Base-by-base conservation (phyloP, 2,797 vertebrate genomes). In the Artibeus lituratus region DNA sequence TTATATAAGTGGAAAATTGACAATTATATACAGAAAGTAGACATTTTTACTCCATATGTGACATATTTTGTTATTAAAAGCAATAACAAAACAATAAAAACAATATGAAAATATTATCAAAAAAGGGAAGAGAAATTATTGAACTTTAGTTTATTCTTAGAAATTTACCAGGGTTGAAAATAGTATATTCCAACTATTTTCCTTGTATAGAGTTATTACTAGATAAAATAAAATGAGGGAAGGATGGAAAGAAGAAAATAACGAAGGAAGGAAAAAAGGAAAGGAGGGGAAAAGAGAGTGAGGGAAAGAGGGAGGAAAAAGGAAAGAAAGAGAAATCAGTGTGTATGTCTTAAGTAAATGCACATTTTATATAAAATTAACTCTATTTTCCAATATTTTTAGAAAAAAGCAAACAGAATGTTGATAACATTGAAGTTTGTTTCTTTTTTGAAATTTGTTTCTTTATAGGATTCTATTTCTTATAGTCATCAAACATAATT, bases 121-220 rank as follows among this genome's bases (percentile, higher is more conserved):
- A 32, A 84, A 37, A 32, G 5, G 84, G 51, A 53, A 77, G 12
- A 35, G 24, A 90, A 91, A 84, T n/a, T 53, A 39, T 14, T 62
- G 32, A 70, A 55, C 39, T 37, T 87, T 47, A 10, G 24, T 70
- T 83, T 39, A 49, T 65, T 76, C 14, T 76, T 82, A 19, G 35
- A 90, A 77, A 81, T 85, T 76, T 84, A 95, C 5, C 5, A n/a
- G 51, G 18, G 4, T 84, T 83, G 89, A 55, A 83, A 69, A 53
- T 72, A 35, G 84, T 83, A 11, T 32, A 76, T 39, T 21, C 9
- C 22, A 74, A 57, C 32, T 44, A 84, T 55, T 80, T 90, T 22
- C 15, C 44, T 83, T 24, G 24, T 44, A 18, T 69, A 70, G 78
- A 15, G 57, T 47, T 76, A 62, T 42, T 74, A 19, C 18, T 73